phyloP scores from a whole-genome alignment of 2,888 invertebrate species.

The Netelia fuscicornis region DNA sequence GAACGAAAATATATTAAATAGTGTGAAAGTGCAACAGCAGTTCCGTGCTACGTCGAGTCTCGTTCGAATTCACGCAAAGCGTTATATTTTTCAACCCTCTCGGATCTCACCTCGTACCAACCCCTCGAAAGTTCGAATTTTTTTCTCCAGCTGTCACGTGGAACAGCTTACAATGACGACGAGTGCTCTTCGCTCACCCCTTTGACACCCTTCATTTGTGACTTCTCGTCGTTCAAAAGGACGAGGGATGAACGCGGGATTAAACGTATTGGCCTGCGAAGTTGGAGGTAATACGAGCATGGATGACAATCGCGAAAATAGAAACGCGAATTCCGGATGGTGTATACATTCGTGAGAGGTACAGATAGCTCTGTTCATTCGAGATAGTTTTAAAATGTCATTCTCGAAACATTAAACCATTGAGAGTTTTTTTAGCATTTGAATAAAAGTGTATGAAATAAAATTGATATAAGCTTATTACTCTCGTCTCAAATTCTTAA shows the following conservation, averaged over 20 bases:
- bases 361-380: no score
- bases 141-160: neutral
- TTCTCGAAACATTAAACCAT: no score
- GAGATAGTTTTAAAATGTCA: no score
- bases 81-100: neutral
- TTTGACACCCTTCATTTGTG: neutral
- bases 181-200: slow-evolving; percentile 11
- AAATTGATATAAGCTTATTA: no score
- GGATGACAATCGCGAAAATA: no score
- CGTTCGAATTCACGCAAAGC: slow-evolving; percentile 30
- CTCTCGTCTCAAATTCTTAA: no score
- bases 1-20: neutral
- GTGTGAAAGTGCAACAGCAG: slow-evolving; percentile 21
- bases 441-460: no score
- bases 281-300: no score
- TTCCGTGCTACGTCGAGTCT: slow-evolving; percentile 41
- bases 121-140: neutral
- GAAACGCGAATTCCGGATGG: no score
- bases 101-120: neutral
- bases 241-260: neutral
- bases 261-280: no score
- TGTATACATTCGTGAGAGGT: no score
- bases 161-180: slow-evolving; percentile 8
- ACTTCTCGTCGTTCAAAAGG: neutral
- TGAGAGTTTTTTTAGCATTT: no score